Base-by-base conservation (phyloP, 2,888 invertebrate genomes). In the Epiblema foenella region DNA sequence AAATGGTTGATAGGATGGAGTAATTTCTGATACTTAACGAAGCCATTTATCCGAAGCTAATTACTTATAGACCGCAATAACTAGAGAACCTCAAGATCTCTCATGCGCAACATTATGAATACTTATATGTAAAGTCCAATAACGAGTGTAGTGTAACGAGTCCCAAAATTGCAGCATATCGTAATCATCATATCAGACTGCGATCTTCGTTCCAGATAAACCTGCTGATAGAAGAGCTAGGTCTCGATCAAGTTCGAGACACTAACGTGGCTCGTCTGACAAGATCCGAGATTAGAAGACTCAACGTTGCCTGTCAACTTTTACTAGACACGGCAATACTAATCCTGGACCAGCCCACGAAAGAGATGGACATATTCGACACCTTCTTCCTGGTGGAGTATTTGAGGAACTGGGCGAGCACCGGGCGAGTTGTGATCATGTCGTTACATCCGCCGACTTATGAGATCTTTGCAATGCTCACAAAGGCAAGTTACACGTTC, bases 341-440 rank as follows among this genome's bases (percentile, higher is more conserved):
- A 0, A 95, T 98, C 37, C 91, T 98, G 69, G 98, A 98, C 86
- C 97, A 98, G 88, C 97, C 98, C 0, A 97, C 97, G 0, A 95
- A 96, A 80, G 97, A 97, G 70, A 96, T 98, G 96, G 98, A 99
- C 83, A 98, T 99, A 75, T 98, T 99, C 81, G 99, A 99, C 83
- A 98, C 98, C 0, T 99, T 98, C 89, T 99, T 99, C 88, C 89
- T 99, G 62, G 97, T 99, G 70, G 98, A 99, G 86, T 99, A 98
- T 87, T 91, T 99, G 76, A 95, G 98, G 76, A 98, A 98, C 85
- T 99, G 98, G 98, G 97, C 97, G 37, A 94, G 95, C 76, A 94
- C 95, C 51, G 95, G 97, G 0, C 94, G 98, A 76, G 97, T 98
- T 60, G 98, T 98, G 15, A 95, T 99, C 57, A 95, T 99, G 91